Percentiles rank a stretch among this genome's conserved stretches.
phyloP scores from a whole-genome alignment of 2,797 vertebrate genomes.

The Malurus splendens region DNA sequence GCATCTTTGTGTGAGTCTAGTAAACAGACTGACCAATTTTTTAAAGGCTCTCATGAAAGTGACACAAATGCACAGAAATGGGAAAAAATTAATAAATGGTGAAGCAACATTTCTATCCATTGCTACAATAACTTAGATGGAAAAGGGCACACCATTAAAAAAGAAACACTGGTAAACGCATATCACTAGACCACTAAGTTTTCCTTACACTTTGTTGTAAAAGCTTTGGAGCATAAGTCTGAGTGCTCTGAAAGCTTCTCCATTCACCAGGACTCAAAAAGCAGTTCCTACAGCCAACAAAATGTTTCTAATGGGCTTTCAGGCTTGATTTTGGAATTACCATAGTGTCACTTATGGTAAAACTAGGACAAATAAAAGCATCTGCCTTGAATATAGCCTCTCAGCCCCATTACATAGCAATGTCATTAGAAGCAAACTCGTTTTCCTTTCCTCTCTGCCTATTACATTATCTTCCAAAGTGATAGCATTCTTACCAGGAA shows the following conservation, averaged over 20 bases:
- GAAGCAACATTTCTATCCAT: neutral
- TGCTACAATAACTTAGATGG: neutral
- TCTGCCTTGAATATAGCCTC: conserved; percentile 10
- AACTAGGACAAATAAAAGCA: conserved; percentile 26
- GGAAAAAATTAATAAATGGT: neutral
- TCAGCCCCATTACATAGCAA: neutral
- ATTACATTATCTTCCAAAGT: conserved; percentile 16
- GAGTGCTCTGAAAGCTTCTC: conserved; percentile 43
- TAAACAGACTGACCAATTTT: neutral
- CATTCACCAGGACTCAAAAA: conserved; percentile 10
- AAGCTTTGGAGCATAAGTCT: conserved; percentile 15
- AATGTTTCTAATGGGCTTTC: conserved; percentile 44
- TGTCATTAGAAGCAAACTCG: neutral
- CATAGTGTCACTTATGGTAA: conserved; percentile 28
- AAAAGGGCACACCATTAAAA: conserved; percentile 2
- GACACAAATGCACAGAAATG: neutral
- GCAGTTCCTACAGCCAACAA: neutral
- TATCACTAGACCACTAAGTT: neutral
- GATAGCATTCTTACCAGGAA: neutral
- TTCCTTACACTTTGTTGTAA: conserved; percentile 11
- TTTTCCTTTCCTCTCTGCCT: conserved; percentile 3
- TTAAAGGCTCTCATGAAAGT: neutral
- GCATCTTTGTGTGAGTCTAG: neutral
- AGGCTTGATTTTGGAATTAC: conserved; percentile 41
- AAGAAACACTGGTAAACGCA: conserved; percentile 9